These are phyloP conservation scores for Corythoichthys intestinalis DNA, from an alignment of 2,113 vertebrate genomes.

Conservation along the genomic window DNA sequence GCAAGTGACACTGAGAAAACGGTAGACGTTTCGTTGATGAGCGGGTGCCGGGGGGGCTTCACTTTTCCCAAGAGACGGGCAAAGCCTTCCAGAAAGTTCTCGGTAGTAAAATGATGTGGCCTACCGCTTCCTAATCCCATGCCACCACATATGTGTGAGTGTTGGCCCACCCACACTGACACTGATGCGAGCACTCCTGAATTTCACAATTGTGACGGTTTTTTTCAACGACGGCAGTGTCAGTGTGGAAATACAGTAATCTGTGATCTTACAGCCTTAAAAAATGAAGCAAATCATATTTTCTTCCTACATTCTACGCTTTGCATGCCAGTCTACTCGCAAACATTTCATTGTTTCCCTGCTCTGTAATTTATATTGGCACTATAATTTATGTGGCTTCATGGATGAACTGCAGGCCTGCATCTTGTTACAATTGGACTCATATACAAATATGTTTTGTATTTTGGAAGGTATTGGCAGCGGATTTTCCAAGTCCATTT, in stretches of 20 bases:
- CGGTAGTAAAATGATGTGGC: constrained; percentile 82
- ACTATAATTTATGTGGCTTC: constrained; percentile 44
- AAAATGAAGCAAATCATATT: too few species aligned
- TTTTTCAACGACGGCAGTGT: constrained; percentile 15
- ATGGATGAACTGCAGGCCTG: constrained; percentile 31
- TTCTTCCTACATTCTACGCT: too few species aligned
- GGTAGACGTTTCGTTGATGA: constrained; percentile 12
- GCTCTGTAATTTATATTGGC: constrained; percentile 41
- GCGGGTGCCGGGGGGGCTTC: constrained; percentile 35
- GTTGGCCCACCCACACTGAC: constrained; percentile 80
- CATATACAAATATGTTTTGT: constrained; percentile 20
- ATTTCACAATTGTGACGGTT: constrained; percentile 31
- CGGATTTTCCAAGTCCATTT: constrained; percentile 17
- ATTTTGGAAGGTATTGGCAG: constrained; percentile 37
- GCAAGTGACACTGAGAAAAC: constrained; percentile 34
- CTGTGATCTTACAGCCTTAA: constrained; percentile 2
- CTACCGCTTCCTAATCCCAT: constrained; percentile 83
- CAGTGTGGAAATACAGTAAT: constrained; percentile 13
- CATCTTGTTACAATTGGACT: constrained; percentile 35
- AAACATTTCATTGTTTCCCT: constrained; percentile 21
- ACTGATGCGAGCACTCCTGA: constrained; percentile 11
- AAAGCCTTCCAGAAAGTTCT: constrained; percentile 75
- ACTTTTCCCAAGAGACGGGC: constrained; percentile 62
- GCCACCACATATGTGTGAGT: constrained; percentile 71
- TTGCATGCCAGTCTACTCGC: constrained; percentile 14